Conservation (phyloP, 1,140 invertebrate genomes). For the Lepidurus apus region DNA sequence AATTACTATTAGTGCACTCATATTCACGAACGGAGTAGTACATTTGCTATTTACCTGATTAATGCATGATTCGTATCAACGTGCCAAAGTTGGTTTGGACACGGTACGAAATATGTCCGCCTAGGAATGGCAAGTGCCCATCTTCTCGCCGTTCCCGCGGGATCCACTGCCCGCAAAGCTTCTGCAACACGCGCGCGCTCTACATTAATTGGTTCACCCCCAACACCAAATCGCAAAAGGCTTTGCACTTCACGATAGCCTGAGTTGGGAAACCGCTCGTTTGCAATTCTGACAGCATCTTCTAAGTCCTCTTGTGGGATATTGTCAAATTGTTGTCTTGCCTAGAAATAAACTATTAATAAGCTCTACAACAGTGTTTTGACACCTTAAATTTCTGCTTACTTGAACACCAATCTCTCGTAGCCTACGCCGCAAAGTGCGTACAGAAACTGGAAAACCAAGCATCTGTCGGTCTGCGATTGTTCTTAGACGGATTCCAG, state of each 20-base stretch:
- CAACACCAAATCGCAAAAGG: neutral
- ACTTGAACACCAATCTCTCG: neutral
- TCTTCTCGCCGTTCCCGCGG: neutral
- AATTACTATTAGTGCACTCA: neutral
- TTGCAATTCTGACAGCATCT: neutral
- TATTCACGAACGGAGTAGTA: neutral
- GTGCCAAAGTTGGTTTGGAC: neutral
- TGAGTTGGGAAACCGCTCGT: neutral
- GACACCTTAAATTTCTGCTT: neutral
- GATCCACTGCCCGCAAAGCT: neutral
- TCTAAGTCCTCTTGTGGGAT: neutral
- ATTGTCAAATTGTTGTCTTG: neutral
- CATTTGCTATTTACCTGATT: neutral
- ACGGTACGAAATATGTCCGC: neutral
- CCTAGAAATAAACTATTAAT: neutral
- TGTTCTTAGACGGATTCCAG: neutral
- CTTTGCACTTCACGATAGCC: neutral
- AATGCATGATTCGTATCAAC: neutral
- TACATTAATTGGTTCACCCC: neutral
- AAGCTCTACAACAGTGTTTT: neutral
- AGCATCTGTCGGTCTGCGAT: neutral
- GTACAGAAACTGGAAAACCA: neutral
- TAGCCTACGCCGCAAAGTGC: neutral
- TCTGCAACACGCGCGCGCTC: neutral
- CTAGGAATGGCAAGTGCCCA: neutral